A percentile compares a stretch with the other conserved stretches of the same genome.
Evolutionary conservation across 2,797 vertebrate genomes (phyloP).

Genomic region (Enteromius viviparus): DNA sequence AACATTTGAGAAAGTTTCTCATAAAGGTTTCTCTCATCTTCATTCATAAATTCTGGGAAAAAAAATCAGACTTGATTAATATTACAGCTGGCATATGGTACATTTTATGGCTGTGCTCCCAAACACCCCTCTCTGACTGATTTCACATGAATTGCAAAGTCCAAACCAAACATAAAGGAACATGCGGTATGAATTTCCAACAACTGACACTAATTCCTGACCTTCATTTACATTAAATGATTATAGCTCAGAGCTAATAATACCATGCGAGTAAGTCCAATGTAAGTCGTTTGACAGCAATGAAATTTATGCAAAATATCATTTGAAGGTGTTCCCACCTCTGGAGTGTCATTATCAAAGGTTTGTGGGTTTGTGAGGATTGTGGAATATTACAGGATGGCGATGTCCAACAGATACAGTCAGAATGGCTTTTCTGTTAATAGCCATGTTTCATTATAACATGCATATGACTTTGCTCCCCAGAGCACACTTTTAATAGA

Average conservation of each 20-base stretch:
- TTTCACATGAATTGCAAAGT: constrained; percentile 39
- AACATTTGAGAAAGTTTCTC: constrained; percentile 77
- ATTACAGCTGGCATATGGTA: not conserved
- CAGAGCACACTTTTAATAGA: constrained; percentile 84
- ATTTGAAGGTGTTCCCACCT: constrained; percentile 55
- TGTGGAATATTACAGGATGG: constrained; percentile 82
- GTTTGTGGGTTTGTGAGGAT: constrained; percentile 78
- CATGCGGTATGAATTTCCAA: constrained; percentile 36
- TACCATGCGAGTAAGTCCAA: constrained; percentile 51
- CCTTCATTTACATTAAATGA: constrained; percentile 62
- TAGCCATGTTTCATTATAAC: constrained; percentile 88
- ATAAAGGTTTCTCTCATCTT: constrained; percentile 77
- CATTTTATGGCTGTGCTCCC: constrained; percentile 3
- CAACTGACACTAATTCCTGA: constrained; percentile 61
- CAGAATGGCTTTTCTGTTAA: constrained; percentile 84
- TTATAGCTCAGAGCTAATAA: constrained; percentile 63
- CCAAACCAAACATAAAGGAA: constrained; percentile 34
- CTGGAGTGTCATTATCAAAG: constrained; percentile 76
- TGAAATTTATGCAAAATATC: constrained; percentile 61
- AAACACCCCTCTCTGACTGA: constrained; percentile 14
- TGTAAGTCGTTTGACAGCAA: constrained; percentile 40
- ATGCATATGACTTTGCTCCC: constrained; percentile 86
- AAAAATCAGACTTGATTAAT: constrained; percentile 59
- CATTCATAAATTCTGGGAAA: constrained; percentile 69
- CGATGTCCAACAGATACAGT: constrained; percentile 83